Percentiles rank a stretch among this genome's conserved stretches.
Evolutionary conservation across 2,113 vertebrate species (phyloP).

Genomic region (Cavia aperea): DNA sequence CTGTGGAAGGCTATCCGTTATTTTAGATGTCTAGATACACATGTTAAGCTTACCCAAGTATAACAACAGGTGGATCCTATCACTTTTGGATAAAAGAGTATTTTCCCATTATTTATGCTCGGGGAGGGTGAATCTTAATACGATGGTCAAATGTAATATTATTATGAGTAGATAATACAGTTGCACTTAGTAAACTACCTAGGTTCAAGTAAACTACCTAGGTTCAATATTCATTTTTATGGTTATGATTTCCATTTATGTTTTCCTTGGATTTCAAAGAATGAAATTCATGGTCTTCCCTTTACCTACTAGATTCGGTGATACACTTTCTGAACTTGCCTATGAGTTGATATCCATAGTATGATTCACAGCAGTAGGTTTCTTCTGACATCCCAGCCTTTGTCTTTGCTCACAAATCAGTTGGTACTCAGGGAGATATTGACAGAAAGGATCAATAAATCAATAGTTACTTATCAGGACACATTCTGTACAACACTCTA

Average conservation of each 20-base stretch:
- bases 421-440: conserved; percentile 43
- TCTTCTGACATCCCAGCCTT: conserved; percentile 11
- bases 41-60: background rate
- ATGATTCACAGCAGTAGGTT: conserved; percentile 4
- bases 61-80: background rate
- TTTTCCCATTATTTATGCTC: background rate
- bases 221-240: background rate
- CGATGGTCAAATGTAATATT: background rate
- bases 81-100: conserved; percentile 14
- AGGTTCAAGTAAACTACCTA: background rate
- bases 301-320: background rate
- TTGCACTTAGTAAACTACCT: background rate
- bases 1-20: background rate
- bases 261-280: conserved; percentile 18
- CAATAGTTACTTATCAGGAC: conserved; percentile 42
- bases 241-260: background rate
- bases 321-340: background rate
- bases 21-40: background rate
- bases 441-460: conserved; percentile 51
- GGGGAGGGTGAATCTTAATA: background rate
- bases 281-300: background rate
- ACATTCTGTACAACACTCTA: conserved; percentile 8
- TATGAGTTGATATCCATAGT: background rate
- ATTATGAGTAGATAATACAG: background rate
- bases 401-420: conserved; percentile 45